These are phyloP conservation scores for Drosophila sp. DNA, from an alignment of 1,140 invertebrate genomes.

Conservation along the genomic window DNA sequence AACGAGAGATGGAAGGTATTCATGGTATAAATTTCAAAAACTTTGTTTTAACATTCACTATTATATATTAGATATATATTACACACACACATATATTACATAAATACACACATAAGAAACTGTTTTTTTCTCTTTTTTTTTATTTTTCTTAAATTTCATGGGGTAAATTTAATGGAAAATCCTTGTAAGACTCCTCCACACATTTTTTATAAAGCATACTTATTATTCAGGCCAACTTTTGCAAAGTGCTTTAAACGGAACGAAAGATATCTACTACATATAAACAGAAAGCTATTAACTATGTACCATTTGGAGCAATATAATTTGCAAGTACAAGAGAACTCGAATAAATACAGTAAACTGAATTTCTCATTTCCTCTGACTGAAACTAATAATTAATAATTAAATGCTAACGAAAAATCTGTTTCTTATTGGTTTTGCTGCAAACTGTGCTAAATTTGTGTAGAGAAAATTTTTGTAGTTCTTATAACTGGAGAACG, in stretches of 20 bases:
- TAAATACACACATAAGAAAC: constrained; percentile 75
- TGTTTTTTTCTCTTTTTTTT: constrained; percentile 30
- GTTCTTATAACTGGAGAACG: too few relatives aligned
- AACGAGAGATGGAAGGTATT: not conserved
- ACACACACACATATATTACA: constrained; percentile 53
- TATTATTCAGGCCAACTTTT: not conserved
- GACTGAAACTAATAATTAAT: too few relatives aligned
- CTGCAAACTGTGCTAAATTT: too few relatives aligned
- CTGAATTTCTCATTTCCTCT: too few relatives aligned
- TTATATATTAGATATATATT: constrained; percentile 45
- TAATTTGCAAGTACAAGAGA: too few relatives aligned
- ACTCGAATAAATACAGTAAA: too few relatives aligned
- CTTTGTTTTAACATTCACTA: constrained; percentile 29
- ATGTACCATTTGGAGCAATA: too few relatives aligned
- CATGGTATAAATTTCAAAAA: constrained; percentile 3
- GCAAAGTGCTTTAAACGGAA: not conserved
- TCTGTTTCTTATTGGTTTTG: too few relatives aligned
- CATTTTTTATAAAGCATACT: not conserved
- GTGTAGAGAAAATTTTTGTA: too few relatives aligned
- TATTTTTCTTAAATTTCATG: not conserved
- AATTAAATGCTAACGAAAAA: too few relatives aligned
- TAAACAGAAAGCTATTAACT: too few relatives aligned
- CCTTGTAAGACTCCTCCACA: not conserved
- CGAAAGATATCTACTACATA: not conserved
- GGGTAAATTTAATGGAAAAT: not conserved